Conservation (phyloP, 2,113 vertebrate species). For the Naja naja region DNA sequence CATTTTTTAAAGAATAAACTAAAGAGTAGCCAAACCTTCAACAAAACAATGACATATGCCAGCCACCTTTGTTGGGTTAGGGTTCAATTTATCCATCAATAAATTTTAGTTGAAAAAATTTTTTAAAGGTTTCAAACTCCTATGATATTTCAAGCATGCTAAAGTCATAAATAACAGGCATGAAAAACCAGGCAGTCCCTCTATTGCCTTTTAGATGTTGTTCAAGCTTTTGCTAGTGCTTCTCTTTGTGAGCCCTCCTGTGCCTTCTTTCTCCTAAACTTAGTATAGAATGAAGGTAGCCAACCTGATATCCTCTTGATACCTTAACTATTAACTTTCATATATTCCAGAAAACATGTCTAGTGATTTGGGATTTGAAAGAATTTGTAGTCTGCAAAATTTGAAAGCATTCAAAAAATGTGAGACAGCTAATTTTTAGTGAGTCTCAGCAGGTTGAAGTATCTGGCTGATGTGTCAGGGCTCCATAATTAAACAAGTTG, state of each 20-base stretch:
- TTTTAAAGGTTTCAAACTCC: slow-evolving; percentile 21
- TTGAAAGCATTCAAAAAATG: not conserved
- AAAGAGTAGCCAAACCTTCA: slow-evolving; percentile 38
- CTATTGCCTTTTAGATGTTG: not conserved
- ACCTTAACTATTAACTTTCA: not conserved
- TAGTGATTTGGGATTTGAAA: not conserved
- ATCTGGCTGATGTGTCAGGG: not conserved
- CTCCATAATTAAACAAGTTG: not conserved
- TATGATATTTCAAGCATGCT: slow-evolving; percentile 34
- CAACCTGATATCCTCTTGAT: not conserved
- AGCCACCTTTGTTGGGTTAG: slow-evolving; percentile 44
- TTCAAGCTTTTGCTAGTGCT: fast-evolving
- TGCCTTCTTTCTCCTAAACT: not conserved
- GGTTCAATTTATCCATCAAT: slow-evolving; percentile 38
- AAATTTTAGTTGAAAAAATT: slow-evolving; percentile 45
- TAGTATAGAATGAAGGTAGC: not conserved
- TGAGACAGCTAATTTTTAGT: not conserved
- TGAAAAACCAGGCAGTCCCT: not conserved
- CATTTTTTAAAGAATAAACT: slow-evolving; percentile 42
- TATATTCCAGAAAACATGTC: not conserved
- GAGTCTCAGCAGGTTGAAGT: not conserved
- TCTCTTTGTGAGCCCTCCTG: not conserved
- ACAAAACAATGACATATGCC: slow-evolving; percentile 45
- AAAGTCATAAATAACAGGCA: slow-evolving; percentile 30
- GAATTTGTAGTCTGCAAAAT: not conserved